Conservation (phyloP, 2,113 vertebrate species). For the Ranitomeya variabilis region DNA sequence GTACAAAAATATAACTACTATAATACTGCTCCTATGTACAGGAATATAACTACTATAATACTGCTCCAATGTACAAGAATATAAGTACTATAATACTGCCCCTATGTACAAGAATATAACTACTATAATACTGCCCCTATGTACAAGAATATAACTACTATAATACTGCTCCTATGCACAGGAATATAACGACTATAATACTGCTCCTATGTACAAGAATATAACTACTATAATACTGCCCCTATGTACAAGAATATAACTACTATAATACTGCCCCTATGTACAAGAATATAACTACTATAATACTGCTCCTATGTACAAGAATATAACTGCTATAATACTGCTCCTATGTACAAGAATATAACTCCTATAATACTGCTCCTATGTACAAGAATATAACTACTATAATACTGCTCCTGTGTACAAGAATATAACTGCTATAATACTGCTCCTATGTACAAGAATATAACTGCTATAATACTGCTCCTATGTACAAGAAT, state of each 20-base stretch:
- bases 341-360: not conserved
- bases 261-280: not conserved
- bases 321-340: not conserved
- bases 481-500: slow-evolving; percentile 4
- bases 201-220: not conserved
- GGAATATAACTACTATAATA: not conserved
- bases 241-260: slow-evolving; percentile 6
- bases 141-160: slow-evolving; percentile 11
- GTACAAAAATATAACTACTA: not conserved
- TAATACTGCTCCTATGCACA: not conserved
- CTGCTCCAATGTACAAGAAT: not conserved
- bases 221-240: slow-evolving; percentile 3
- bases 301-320: not conserved
- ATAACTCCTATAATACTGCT: not conserved
- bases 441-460: slow-evolving; percentile 1
- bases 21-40: not conserved
- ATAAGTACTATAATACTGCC: slow-evolving; percentile 3
- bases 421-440: slow-evolving; percentile 10
- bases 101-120: not conserved
- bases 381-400: not conserved
- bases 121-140: not conserved
- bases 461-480: not conserved
- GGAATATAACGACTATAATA: slow-evolving; percentile 1
- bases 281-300: not conserved
- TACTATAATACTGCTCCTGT: not conserved